phyloP scores from a whole-genome alignment of 2,797 vertebrate genomes.

The Pseudomugil gertrudae region DNA sequence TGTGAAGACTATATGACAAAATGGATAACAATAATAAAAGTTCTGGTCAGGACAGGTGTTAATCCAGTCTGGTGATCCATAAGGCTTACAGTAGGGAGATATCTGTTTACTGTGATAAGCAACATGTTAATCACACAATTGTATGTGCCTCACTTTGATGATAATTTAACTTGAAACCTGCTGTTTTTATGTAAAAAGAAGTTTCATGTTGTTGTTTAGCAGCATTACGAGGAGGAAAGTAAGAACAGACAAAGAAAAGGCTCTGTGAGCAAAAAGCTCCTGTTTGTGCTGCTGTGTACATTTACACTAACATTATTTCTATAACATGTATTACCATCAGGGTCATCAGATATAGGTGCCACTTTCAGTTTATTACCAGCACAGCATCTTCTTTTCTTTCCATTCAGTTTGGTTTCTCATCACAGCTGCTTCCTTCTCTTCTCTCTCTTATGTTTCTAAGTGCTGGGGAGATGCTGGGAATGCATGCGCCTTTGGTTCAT shows the following conservation, averaged over 20 bases:
- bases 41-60: no score
- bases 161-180: no score
- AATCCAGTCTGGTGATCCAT: no score
- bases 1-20: neutral
- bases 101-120: neutral
- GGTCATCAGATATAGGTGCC: neutral
- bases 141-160: neutral
- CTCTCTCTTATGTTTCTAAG: constrained; percentile 30
- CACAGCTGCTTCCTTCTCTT: constrained; percentile 2
- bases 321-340: neutral
- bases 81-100: no score
- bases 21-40: neutral
- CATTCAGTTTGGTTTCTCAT: neutral
- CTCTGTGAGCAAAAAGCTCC: no score
- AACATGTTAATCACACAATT: neutral
- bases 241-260: neutral
- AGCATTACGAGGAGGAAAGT: neutral
- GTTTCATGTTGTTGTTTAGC: neutral
- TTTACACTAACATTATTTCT: neutral
- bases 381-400: neutral
- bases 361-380: neutral
- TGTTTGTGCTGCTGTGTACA: no score
- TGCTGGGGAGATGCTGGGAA: constrained; percentile 25
- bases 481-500: constrained; percentile 45
- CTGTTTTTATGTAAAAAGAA: no score